Evolutionary conservation across 2,888 invertebrate genomes (phyloP).

Genomic region (Hylaea fasciaria): DNA sequence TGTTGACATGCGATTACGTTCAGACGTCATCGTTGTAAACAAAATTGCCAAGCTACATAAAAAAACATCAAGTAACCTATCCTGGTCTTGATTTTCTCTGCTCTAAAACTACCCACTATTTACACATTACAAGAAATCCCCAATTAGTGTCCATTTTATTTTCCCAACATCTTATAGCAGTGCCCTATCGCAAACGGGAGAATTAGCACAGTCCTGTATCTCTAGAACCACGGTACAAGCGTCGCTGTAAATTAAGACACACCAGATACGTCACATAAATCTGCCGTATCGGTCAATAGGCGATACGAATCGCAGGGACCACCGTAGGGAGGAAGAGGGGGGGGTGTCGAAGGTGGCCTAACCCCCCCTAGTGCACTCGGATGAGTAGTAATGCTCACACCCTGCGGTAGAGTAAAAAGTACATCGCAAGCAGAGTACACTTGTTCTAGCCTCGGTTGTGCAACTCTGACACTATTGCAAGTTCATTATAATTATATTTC

Average conservation of each 20-base stretch:
- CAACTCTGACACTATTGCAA: too few relatives aligned
- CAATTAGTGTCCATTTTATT: not conserved
- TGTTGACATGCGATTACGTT: too few relatives aligned
- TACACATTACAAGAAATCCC: too few relatives aligned
- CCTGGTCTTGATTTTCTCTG: too few relatives aligned
- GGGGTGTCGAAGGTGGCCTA: too few relatives aligned
- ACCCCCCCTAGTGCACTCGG: slow-evolving; percentile 36
- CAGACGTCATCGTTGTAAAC: too few relatives aligned
- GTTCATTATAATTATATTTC: too few relatives aligned
- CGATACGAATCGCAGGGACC: slow-evolving; percentile 53
- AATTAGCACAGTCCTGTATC: slow-evolving; percentile 42
- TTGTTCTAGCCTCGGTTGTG: too few relatives aligned
- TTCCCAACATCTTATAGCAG: slow-evolving; percentile 16
- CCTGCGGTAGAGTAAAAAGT: slow-evolving; percentile 32
- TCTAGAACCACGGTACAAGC: slow-evolving; percentile 15
- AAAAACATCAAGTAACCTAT: too few relatives aligned
- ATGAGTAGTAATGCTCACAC: slow-evolving; percentile 44
- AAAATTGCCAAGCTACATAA: too few relatives aligned
- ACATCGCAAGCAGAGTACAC: slow-evolving; percentile 10
- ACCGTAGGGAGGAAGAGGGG: too few relatives aligned
- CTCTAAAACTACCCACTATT: too few relatives aligned
- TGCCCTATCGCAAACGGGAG: slow-evolving; percentile 13
- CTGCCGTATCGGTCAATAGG: slow-evolving; percentile 61
- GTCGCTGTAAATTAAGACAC: slow-evolving; percentile 58
- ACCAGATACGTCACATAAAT: slow-evolving; percentile 61